Evolutionary conservation across 2,888 invertebrate genomes (phyloP), one percentile per base, ranked within the genome.

Genomic region (Nasonovia ribisnigri): DNA sequence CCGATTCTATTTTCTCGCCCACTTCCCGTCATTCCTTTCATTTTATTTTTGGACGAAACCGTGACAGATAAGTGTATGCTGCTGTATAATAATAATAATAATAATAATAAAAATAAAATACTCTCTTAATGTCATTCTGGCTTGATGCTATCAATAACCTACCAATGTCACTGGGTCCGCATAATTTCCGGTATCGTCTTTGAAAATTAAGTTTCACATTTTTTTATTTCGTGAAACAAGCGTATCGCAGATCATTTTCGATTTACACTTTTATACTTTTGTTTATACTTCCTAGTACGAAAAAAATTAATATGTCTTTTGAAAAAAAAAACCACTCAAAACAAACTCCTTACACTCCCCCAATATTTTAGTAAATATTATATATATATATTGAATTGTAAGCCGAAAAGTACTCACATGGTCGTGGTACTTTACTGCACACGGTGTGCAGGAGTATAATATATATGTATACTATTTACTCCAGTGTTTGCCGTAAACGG

Each of bases 181-280:
- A 92, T 92, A 92, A 92, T 92, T 92, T 92, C 88, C 88, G 92
- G 92, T 51, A 24, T 51, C 67, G 26, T 86, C 67, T 88, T 88
- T 88, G 86, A 77, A 67, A 92, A 67, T 92, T 88, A 51, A 77
- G 48, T 88, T 88, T 92, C 51, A 8, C 6, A 46, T 42, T 46
- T 36, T 48, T 77, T 48, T 77, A 36, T 51, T 51, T 42, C 5
- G 20, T 24, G 1, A n/a, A 91, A 88, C 87, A 4, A 87, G 46
- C 60, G 60, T 36, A 36, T 36, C 57, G n/a, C 11, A 13, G 29
- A 43, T 77, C 26, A 42, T 51, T 77, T 48, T 67, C 42, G 26
- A 92, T 48, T 46, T 43, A 77, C 36, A 42, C 2, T 6, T 54
- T 43, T 67, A 46, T 46, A 46, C 54, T 42, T 54, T 54, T 54